phyloP scores from a whole-genome alignment of 1,140 invertebrate genomes.

The Wasmannia auropunctata region DNA sequence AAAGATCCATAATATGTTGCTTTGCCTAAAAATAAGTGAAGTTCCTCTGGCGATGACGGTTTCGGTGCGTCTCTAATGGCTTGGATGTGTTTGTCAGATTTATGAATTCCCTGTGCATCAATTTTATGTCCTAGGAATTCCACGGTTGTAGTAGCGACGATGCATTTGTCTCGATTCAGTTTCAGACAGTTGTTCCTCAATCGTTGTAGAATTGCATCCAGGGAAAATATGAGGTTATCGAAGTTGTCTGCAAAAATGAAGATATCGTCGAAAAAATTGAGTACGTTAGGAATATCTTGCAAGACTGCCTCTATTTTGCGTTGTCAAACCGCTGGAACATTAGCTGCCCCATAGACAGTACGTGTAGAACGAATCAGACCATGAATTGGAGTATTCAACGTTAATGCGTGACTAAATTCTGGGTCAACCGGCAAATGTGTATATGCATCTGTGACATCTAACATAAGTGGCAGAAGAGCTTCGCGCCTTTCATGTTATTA shows the following conservation, averaged over 20 bases:
- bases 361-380: background rate
- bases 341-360: background rate
- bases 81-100: conserved; percentile 20
- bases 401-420: background rate
- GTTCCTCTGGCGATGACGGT: background rate
- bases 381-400: background rate
- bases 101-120: background rate
- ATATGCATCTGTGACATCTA: background rate
- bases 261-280: background rate
- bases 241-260: background rate
- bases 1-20: background rate
- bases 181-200: background rate
- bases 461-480: too few relatives aligned
- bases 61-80: background rate
- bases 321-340: background rate
- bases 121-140: background rate
- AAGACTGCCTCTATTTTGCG: background rate
- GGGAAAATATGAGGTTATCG: background rate
- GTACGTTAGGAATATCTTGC: background rate
- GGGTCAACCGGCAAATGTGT: background rate
- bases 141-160: background rate
- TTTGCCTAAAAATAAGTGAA: background rate
- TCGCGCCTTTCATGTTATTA: background rate
- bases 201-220: background rate
- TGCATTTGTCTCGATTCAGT: background rate